These are phyloP conservation scores for Lichenostomus cassidix DNA, from an alignment of 2,113 vertebrate genomes.

Conservation along the genomic window DNA sequence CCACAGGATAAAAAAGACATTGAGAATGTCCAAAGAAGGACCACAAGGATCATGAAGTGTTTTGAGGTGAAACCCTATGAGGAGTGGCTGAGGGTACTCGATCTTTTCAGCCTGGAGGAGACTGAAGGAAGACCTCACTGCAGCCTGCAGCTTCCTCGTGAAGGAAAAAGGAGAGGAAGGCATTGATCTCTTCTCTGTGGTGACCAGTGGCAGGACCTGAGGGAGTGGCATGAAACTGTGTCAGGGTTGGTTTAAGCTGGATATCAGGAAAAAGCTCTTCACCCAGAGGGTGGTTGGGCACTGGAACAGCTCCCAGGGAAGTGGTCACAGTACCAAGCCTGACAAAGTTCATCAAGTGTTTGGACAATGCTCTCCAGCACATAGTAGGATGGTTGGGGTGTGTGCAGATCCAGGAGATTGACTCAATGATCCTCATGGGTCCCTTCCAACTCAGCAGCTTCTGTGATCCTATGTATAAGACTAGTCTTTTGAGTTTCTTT, in stretches of 20 bases:
- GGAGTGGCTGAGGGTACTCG: not conserved
- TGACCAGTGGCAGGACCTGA: not conserved
- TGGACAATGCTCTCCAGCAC: not conserved
- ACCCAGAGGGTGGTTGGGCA: not conserved
- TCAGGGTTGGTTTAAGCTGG: not conserved
- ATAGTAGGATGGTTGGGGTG: not conserved
- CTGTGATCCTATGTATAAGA: not conserved
- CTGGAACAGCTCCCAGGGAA: not conserved
- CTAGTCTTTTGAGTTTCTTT: not conserved
- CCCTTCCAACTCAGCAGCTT: not conserved
- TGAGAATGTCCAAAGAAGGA: not conserved
- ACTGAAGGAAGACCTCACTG: not conserved
- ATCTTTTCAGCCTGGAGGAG: not conserved
- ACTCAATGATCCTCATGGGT: not conserved
- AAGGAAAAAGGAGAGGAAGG: not conserved
- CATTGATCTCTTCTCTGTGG: not conserved
- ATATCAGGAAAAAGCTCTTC: not conserved
- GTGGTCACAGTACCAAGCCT: not conserved
- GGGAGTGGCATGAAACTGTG: not conserved
- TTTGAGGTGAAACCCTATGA: not conserved
- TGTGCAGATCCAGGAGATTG: not conserved
- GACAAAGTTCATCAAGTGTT: not conserved
- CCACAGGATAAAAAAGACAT: not conserved
- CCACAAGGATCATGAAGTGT: rapidly evolving
- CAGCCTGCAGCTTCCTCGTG: rapidly evolving